Conservation (phyloP, 2,113 vertebrate species). For the Hemiprocne comata region DNA sequence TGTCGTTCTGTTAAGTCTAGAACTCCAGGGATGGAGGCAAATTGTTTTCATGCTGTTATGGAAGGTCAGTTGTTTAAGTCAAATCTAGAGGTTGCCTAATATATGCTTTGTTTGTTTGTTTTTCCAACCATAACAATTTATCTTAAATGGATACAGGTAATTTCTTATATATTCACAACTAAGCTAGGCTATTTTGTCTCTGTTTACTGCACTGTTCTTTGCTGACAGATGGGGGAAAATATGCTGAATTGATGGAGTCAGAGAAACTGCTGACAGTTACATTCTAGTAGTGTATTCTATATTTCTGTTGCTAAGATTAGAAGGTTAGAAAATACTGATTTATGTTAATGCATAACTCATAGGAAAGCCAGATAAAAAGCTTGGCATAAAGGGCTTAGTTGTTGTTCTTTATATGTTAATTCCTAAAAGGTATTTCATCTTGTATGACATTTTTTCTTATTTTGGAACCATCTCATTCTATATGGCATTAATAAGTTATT, state of each 20-base stretch:
- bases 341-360: not conserved
- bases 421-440: not conserved
- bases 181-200: not conserved
- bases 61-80: not conserved
- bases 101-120: not conserved
- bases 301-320: not conserved
- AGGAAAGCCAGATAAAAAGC: not conserved
- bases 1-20: not conserved
- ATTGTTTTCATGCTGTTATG: not conserved
- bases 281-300: too few relatives aligned
- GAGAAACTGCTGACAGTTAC: not conserved
- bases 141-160: not conserved
- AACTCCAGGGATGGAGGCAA: not conserved
- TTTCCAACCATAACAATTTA: not conserved
- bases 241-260: not conserved
- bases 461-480: not conserved
- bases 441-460: not conserved
- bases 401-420: not conserved
- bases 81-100: not conserved
- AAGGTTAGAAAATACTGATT: not conserved
- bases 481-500: not conserved
- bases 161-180: conserved; percentile 4
- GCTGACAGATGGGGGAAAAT: not conserved
- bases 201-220: not conserved
- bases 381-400: not conserved